Evolutionary conservation across 1,140 invertebrate genomes (phyloP).

Genomic region (Solenopsis fugax): DNA sequence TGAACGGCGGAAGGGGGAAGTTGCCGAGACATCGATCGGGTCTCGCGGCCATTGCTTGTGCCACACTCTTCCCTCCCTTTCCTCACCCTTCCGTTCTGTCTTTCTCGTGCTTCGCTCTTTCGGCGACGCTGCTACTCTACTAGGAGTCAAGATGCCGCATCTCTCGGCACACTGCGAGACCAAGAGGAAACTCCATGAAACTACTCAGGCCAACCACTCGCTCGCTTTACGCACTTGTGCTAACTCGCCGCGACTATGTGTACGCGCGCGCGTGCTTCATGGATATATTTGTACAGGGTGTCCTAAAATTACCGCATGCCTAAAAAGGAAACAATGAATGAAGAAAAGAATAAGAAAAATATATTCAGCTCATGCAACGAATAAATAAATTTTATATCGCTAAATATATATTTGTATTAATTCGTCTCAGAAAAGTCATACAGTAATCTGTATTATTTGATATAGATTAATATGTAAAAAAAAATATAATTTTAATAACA

Average conservation of each 20-base stretch:
- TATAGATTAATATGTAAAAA: not conserved
- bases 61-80: conserved; percentile 71
- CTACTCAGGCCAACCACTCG: conserved; percentile 76
- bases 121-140: conserved; percentile 67
- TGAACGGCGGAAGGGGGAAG: conserved; percentile 80
- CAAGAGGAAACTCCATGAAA: conserved; percentile 84
- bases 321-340: not conserved
- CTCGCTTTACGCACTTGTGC: conserved; percentile 80
- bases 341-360: not conserved
- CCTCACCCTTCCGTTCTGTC: not conserved
- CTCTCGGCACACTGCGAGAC: conserved; percentile 74
- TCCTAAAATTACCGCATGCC: not conserved
- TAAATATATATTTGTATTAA: not conserved
- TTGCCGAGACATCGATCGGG: conserved; percentile 87
- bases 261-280: not conserved
- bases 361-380: not conserved
- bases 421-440: not conserved
- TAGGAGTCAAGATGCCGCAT: conserved; percentile 86
- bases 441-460: not conserved
- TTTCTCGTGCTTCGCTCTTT: conserved; percentile 15
- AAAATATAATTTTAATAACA: too few species aligned
- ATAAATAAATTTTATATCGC: not conserved
- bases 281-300: conserved; percentile 8
- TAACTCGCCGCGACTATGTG: conserved; percentile 66
- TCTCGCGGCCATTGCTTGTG: conserved; percentile 85